Evolutionary conservation across 2,888 invertebrate genomes (phyloP), one percentile per base, ranked within the genome.

Genomic region (Hypsopygia costalis): DNA sequence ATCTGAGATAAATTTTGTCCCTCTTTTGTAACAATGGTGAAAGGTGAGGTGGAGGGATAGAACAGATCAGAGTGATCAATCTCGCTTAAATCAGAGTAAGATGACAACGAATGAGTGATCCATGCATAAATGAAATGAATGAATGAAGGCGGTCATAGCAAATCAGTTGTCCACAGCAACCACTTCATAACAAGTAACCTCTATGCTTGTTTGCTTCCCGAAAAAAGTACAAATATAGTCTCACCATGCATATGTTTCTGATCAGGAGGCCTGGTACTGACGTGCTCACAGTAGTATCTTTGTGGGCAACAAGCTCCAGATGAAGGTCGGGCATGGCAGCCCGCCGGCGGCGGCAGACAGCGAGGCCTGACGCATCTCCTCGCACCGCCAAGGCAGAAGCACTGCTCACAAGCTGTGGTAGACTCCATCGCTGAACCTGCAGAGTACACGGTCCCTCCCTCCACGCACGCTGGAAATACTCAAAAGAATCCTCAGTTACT

Each of bases 401-500:
- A 97, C 76, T 95, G 94, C 76, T 95, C 94, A 81, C 97, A 97
- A n/a, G 93, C 90, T 45, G 92, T 91, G 10, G 92, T 91, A 3
- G 94, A 92, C 52, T 92, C 91, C 94, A 97, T 94, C 5, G 97
- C 96, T 3, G 96, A 96, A 1, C 95, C 95, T 34, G 94, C 93
- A 10, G 92, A 93, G 78, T 93, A 95, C 55, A 93, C 83, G 16
- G 92, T 92, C 22, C 94, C 94, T 54, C 93, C 93, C 54, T 91
- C 89, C 62, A 93, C 82, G 74, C 94, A 94, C 55, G 93, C 94
- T 93, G 85, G 68, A 69, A 79, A 69, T 53, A 74, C 81, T 77
- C 61, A 49, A 58, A 27, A 35, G 38, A 41, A 44, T 43, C 47
- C 56, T 60, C 54, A 62, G 50, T 40, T 47, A 51, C 34, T 31